Evolutionary conservation across 2,888 invertebrate species (phyloP), one percentile per base, ranked within the genome.

Genomic region (Yponomeuta cagnagella): DNA sequence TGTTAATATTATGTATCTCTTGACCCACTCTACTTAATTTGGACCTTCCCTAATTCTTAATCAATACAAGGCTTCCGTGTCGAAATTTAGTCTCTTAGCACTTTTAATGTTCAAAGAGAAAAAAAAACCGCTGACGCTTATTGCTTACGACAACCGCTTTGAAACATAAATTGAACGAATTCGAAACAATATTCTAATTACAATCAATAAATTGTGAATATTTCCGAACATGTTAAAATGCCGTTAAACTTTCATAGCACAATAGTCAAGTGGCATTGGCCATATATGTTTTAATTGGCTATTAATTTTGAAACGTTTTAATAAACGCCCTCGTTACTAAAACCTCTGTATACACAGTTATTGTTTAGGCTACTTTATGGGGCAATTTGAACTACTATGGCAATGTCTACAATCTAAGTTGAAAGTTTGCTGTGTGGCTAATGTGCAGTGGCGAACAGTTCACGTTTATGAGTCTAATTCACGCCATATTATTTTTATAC

Each of bases 361-460:
- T 68, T 48, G 43, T 48, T 33, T 15, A 48, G n/a, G 33, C 43
- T 68, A 68, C 31, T 68, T 58, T 58, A 58, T 58, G 52, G 68
- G 23, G 43, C 23, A 9, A 43, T 48, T 68, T 10, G 48, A 15
- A 15, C 43, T 6, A 52, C 23, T 68, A 68, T 68, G 68, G 31
- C 68, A 30, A 30, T 68, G 68, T 68, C 58, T 58, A 68, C 52
- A 68, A 52, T 52, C 48, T 12, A 68, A 68, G 68, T 68, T 68
- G 31, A 43, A 68, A 68, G 37, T 68, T 68, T 48, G 68, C 6
- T 68, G 12, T 30, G 70, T 71, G 31, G 63, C 48, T 43, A 48
- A 4, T 52, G 66, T 68, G 10, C 30, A 31, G 31, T 64, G 68
- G 58, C 31, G 66, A 71, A 71, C 30, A 73, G 70, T 71, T 48